Evolutionary conservation across 2,797 vertebrate species (phyloP).

Genomic region (Enteromius radiatus): DNA sequence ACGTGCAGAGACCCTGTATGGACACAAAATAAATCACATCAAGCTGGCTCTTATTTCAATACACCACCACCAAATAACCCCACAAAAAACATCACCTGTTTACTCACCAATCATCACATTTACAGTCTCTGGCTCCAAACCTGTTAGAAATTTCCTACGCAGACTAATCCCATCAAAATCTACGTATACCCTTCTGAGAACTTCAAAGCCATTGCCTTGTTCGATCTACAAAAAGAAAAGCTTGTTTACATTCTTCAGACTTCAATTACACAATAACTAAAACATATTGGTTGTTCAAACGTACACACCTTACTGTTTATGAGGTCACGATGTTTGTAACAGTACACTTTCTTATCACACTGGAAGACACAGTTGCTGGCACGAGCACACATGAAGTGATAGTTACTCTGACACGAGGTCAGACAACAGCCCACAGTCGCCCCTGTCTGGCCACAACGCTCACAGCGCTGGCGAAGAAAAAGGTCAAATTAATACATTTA

Average conservation of each 20-base stretch:
- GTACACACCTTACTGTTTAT: constrained; percentile 81
- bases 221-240: constrained; percentile 73
- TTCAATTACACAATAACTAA: neutral
- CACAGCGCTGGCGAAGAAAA: constrained; percentile 83
- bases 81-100: neutral
- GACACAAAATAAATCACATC: neutral
- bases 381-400: constrained; percentile 95
- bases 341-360: constrained; percentile 91
- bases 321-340: constrained; percentile 85
- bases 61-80: neutral
- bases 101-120: constrained; percentile 89
- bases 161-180: constrained; percentile 93
- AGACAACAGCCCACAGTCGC: constrained; percentile 94
- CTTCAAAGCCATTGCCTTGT: constrained; percentile 83
- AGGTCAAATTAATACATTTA: neutral
- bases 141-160: constrained; percentile 89
- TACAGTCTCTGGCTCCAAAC: constrained; percentile 87
- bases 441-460: constrained; percentile 87
- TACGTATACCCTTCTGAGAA: constrained; percentile 87
- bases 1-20: constrained; percentile 86
- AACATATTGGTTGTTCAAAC: neutral
- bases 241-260: neutral
- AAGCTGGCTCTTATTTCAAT: neutral
- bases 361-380: constrained; percentile 88
- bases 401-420: constrained; percentile 90